Conservation (phyloP, 1,140 invertebrate genomes). For the Rhynchophorus ferrugineus region DNA sequence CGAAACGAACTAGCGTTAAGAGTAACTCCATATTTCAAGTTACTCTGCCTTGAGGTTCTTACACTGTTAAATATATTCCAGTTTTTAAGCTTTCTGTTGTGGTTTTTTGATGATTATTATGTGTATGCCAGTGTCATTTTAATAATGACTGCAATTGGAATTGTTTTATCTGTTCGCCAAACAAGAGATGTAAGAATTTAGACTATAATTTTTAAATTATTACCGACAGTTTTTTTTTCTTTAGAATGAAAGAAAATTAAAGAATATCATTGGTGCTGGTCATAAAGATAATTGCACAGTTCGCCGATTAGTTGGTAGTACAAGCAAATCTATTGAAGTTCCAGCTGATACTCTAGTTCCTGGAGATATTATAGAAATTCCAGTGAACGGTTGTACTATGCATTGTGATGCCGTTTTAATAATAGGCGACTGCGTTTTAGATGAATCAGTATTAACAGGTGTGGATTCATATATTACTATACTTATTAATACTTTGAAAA, state of each 20-base stretch:
- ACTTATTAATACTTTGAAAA: slow-evolving; percentile 27
- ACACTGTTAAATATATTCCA: slow-evolving; percentile 97
- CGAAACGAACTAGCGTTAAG: slow-evolving; percentile 73
- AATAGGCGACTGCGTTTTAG: slow-evolving; percentile 83
- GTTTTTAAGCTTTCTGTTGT: slow-evolving; percentile 75
- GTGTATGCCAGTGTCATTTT: slow-evolving; percentile 84
- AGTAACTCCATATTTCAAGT: slow-evolving; percentile 58
- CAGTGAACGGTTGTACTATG: slow-evolving; percentile 69
- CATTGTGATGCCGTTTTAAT: slow-evolving; percentile 79
- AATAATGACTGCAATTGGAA: slow-evolving; percentile 77
- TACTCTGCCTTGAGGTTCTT: slow-evolving; percentile 73
- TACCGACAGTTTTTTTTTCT: slow-evolving; percentile 17
- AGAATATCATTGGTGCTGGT: slow-evolving; percentile 60
- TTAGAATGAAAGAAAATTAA: slow-evolving; percentile 65
- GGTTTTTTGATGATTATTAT: slow-evolving; percentile 75
- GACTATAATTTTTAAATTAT: not conserved
- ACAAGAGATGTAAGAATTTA: slow-evolving; percentile 62
- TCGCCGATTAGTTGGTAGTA: too few species aligned
- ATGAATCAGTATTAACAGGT: slow-evolving; percentile 97
- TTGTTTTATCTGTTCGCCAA: slow-evolving; percentile 73
- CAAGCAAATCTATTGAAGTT: slow-evolving; percentile 29
- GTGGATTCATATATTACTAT: too few species aligned
- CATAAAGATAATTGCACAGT: slow-evolving; percentile 62
- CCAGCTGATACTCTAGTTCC: slow-evolving; percentile 64
- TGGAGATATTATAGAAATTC: slow-evolving; percentile 75